phyloP scores from a whole-genome alignment of 2,113 vertebrate species.

The Esox niger region DNA sequence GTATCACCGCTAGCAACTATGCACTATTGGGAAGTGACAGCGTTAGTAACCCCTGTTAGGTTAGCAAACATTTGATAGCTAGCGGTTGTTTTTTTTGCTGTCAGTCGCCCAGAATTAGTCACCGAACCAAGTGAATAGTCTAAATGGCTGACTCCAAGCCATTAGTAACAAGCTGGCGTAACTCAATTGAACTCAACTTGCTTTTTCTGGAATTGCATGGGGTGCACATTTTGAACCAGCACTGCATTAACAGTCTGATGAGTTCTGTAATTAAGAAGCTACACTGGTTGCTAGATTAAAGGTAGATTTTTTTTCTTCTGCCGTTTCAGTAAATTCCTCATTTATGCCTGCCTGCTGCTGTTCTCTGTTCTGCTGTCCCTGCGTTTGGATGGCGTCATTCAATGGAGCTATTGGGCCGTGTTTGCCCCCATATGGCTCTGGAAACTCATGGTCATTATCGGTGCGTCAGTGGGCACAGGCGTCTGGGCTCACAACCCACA shows the following conservation, averaged over 20 bases:
- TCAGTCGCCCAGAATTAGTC: too few relatives aligned
- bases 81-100: too few relatives aligned
- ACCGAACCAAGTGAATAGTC: too few relatives aligned
- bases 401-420: slow-evolving; percentile 98
- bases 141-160: too few relatives aligned
- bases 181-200: not conserved
- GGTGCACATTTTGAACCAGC: not conserved
- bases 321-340: slow-evolving; percentile 90
- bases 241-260: not conserved
- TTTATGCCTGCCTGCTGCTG: slow-evolving; percentile 94
- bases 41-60: too few relatives aligned
- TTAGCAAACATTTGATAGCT: slow-evolving; percentile 1
- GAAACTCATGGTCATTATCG: slow-evolving; percentile 96
- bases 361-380: slow-evolving; percentile 94
- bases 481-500: slow-evolving; percentile 98
- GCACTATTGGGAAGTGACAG: too few relatives aligned
- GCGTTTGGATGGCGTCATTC: slow-evolving; percentile 90
- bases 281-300: not conserved
- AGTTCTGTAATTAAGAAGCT: too few relatives aligned
- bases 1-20: too few relatives aligned
- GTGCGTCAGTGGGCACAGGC: slow-evolving; percentile 91
- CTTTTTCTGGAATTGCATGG: not conserved
- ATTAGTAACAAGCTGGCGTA: not conserved
- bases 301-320: slow-evolving; percentile 23
- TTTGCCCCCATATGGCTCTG: slow-evolving; percentile 98